A percentile compares a stretch with the other conserved stretches of the same genome.
phyloP scores from a whole-genome alignment of 2,797 vertebrate species.

The Bradypodion ventrale region DNA sequence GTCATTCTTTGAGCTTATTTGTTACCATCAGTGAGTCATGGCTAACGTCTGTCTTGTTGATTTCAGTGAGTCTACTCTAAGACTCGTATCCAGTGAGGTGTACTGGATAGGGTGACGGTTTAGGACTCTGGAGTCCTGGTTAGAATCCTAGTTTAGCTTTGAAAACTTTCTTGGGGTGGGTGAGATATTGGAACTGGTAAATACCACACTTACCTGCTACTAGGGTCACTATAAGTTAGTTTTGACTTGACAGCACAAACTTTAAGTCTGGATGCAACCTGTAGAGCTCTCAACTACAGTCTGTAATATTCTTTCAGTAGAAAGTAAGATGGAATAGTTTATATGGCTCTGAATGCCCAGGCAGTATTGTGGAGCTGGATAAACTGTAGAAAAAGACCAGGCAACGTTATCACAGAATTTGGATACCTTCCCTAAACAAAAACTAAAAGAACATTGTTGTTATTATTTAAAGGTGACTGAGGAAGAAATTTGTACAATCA shows the following conservation, averaged over 20 bases:
- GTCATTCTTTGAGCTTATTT: not conserved
- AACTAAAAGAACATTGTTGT: not conserved
- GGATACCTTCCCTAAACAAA: too few relatives aligned
- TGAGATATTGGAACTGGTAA: too few relatives aligned
- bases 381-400: too few relatives aligned
- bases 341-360: not conserved
- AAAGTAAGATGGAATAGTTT: not conserved
- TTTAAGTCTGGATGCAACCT: too few relatives aligned
- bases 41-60: not conserved
- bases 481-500: not conserved
- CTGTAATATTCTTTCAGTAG: not conserved
- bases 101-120: too few relatives aligned
- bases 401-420: not conserved
- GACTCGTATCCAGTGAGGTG: too few relatives aligned
- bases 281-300: not conserved
- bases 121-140: too few relatives aligned
- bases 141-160: too few relatives aligned
- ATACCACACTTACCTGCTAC: too few relatives aligned
- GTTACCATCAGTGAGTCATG: not conserved
- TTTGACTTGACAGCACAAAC: too few relatives aligned
- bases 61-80: not conserved
- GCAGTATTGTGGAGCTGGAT: not conserved
- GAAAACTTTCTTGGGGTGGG: too few relatives aligned
- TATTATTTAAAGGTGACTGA: not conserved
- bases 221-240: too few relatives aligned